phyloP scores from a whole-genome alignment of 2,797 vertebrate genomes.

The Melanotaenia maccullochi region DNA sequence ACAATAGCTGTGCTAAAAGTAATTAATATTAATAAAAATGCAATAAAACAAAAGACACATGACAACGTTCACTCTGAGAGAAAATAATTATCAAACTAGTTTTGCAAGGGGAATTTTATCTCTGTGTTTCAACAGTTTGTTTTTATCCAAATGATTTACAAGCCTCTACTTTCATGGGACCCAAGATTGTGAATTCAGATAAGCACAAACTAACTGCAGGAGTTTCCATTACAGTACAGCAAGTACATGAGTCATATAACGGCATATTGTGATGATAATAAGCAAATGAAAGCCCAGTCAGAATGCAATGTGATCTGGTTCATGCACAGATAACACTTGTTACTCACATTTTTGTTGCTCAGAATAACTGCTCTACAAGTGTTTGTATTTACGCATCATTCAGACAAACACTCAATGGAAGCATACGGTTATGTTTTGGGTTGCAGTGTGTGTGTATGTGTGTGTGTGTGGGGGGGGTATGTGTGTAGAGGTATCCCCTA shows the following conservation, averaged over 20 bases:
- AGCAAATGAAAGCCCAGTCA: constrained; percentile 48
- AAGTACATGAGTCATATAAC: constrained; percentile 18
- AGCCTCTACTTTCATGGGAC: constrained; percentile 5
- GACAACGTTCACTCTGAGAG: background rate
- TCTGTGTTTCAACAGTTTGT: constrained; percentile 48
- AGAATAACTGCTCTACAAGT: constrained; percentile 45
- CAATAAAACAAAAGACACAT: background rate
- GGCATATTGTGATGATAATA: constrained; percentile 27
- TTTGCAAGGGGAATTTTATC: constrained; percentile 35
- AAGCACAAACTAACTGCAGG: background rate
- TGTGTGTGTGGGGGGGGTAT: constrained; percentile 35
- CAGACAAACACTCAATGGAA: constrained; percentile 18
- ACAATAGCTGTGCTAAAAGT: background rate
- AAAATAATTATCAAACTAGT: background rate
- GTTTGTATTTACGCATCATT: constrained; percentile 34
- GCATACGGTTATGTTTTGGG: constrained; percentile 35
- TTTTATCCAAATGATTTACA: constrained; percentile 34
- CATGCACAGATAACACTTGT: constrained; percentile 17
- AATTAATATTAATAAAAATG: background rate
- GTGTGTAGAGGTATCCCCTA: constrained; percentile 77
- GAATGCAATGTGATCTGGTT: constrained; percentile 10
- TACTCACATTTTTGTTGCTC: constrained; percentile 7
- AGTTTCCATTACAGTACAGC: background rate
- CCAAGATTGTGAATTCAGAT: constrained; percentile 43
- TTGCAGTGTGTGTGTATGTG: constrained; percentile 29